Base-by-base conservation (phyloP, 2,113 vertebrate genomes). In the Alligator mississippiensis region DNA sequence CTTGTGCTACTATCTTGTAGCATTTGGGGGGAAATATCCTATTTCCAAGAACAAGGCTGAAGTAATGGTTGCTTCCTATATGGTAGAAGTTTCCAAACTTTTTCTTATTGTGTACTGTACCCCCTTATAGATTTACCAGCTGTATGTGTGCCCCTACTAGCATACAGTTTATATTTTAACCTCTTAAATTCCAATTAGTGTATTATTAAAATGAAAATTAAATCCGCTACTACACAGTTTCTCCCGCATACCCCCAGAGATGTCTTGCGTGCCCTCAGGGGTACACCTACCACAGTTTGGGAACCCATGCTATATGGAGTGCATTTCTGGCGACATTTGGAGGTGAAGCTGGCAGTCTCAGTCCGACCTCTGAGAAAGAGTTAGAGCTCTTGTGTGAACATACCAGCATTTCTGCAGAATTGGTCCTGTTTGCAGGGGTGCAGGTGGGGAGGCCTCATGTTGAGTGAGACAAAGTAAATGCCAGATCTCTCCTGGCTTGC, bases 261-360 rank as follows among this genome's bases (percentile, higher is more conserved):
- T 38, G 38, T 38, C 38, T 38, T 38, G 38, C 38, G 38, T 38
- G 6, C 47, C 47, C 8, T 47, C 47, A 47, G 47, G 47, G 47
- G 47, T 47, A 47, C 47, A 47, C 47, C 47, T 47, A 47, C 47
- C 47, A 47, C 47, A 47, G 47, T 47, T 47, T 47, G 47, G 47
- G 47, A 47, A 47, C 47, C 47, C 47, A 7, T 47, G 47, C 47
- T 47, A 47, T 47, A n/a, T 11, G 27, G 54, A 57, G 85, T 90
- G 11, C 5, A 1, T 90, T 91, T 95, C 76, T 25, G 78, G 75
- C 85, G 34, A 11, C 74, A 84, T 95, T 64, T 84, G 80, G 88
- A 59, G 3, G 63, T 30, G 62, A 83, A 89, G 85, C 63, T 91
- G 79, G 47, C n/a, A 27, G 80, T 90, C 68, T 19, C n/a, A 0